A percentile compares a stretch with the other conserved stretches of the same genome.
phyloP scores from a whole-genome alignment of 2,113 vertebrate genomes.

The Amphilophus citrinellus region DNA sequence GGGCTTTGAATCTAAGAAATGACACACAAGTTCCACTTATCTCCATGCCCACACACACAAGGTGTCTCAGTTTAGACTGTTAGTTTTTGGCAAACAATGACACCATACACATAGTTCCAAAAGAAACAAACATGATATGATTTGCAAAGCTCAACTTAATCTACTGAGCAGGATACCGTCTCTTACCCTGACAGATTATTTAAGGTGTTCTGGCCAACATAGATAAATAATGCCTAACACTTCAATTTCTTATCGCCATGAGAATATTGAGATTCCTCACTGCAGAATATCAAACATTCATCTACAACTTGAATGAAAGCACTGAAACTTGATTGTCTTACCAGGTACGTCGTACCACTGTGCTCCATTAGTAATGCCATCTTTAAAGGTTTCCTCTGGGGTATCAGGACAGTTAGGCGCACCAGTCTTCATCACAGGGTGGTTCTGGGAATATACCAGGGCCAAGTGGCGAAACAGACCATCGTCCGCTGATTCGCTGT shows the following conservation, averaged over 20 bases:
- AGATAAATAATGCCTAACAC: neutral
- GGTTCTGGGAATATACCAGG: conserved; percentile 88
- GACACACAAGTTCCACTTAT: neutral
- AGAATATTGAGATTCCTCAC: too few relatives aligned
- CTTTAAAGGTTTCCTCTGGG: conserved; percentile 85
- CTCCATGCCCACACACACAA: neutral
- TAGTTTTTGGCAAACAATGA: neutral
- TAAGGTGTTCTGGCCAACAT: neutral
- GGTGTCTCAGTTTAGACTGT: neutral
- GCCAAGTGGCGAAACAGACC: conserved; percentile 90
- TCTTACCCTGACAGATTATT: neutral
- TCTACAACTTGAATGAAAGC: neutral
- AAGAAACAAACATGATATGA: neutral
- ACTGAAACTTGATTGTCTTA: conserved; percentile 66
- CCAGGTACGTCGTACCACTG: conserved; percentile 94
- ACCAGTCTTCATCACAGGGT: conserved; percentile 94
- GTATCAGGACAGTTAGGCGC: conserved; percentile 85
- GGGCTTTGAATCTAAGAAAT: neutral
- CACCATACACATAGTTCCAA: neutral
- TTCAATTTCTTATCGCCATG: neutral
- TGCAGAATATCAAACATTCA: neutral
- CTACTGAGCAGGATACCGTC: neutral
- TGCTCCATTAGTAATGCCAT: conserved; percentile 95
- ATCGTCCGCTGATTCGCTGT: conserved; percentile 92
- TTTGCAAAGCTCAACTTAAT: neutral